phyloP scores from a whole-genome alignment of 1,140 invertebrate species.

The Zaprionus camerounensis region DNA sequence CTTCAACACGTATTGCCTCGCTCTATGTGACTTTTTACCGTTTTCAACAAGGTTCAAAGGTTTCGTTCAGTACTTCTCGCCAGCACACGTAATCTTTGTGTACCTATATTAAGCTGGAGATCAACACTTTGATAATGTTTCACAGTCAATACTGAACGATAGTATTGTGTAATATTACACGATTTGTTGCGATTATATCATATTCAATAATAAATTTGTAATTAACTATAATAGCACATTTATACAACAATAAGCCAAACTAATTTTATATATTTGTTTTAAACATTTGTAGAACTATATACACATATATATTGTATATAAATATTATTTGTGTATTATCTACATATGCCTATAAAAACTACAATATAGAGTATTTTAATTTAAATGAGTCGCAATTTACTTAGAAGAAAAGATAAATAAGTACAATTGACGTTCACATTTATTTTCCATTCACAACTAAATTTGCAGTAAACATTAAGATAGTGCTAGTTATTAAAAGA shows the following conservation, averaged over 20 bases:
- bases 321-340: no score
- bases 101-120: background rate
- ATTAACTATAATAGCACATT: background rate
- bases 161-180: background rate
- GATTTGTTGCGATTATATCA: background rate
- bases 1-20: constrained; percentile 16
- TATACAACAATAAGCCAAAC: background rate
- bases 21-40: constrained; percentile 36
- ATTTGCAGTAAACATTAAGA: no score
- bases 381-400: no score
- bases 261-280: no score
- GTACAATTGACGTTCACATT: no score
- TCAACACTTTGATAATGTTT: background rate
- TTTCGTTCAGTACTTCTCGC: constrained; percentile 7
- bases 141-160: background rate
- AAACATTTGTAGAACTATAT: no score
- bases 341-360: no score
- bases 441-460: no score
- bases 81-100: constrained; percentile 14
- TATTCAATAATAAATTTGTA: background rate
- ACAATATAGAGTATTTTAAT: no score
- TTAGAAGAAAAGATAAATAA: no score
- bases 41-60: background rate
- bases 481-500: no score
- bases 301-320: no score